Evolutionary conservation across 2,888 invertebrate species (phyloP).

Genomic region (Brenthis ino): DNA sequence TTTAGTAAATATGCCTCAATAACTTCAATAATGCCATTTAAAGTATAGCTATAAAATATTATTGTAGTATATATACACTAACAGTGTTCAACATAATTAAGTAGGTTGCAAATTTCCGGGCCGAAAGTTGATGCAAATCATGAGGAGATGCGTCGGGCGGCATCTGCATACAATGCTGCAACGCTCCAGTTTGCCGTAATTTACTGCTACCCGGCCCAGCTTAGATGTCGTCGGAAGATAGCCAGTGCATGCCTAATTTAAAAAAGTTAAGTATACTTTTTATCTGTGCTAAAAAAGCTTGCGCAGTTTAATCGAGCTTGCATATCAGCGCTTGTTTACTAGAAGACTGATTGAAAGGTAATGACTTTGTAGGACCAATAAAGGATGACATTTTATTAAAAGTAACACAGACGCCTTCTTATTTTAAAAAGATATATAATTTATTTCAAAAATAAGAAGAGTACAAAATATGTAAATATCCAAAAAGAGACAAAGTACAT

Average conservation of each 20-base stretch:
- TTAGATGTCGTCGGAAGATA: conserved; percentile 77
- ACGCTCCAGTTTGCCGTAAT: conserved; percentile 74
- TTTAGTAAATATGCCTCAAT: neutral
- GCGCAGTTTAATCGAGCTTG: conserved; percentile 11
- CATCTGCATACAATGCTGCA: conserved; percentile 78
- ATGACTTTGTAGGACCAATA: too few relatives aligned
- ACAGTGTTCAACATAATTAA: conserved; percentile 46
- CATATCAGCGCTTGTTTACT: neutral
- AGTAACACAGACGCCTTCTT: neutral
- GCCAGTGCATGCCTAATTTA: conserved; percentile 69
- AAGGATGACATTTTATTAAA: too few relatives aligned
- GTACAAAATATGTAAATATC: neutral
- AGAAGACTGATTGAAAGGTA: too few relatives aligned
- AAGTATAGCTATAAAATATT: too few relatives aligned
- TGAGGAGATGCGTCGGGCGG: conserved; percentile 53
- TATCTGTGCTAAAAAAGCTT: conserved; percentile 23
- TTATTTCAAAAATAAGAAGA: conserved; percentile 3
- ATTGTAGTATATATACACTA: neutral
- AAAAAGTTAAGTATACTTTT: conserved; percentile 47
- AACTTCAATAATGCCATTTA: too few relatives aligned
- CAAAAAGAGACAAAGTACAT: conserved; percentile 8
- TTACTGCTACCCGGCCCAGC: conserved; percentile 64
- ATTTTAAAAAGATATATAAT: neutral
- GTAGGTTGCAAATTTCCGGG: conserved; percentile 60
- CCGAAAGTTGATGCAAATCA: conserved; percentile 74